Conservation (phyloP, 2,888 invertebrate genomes). For the Lasioglossum villosulum region DNA sequence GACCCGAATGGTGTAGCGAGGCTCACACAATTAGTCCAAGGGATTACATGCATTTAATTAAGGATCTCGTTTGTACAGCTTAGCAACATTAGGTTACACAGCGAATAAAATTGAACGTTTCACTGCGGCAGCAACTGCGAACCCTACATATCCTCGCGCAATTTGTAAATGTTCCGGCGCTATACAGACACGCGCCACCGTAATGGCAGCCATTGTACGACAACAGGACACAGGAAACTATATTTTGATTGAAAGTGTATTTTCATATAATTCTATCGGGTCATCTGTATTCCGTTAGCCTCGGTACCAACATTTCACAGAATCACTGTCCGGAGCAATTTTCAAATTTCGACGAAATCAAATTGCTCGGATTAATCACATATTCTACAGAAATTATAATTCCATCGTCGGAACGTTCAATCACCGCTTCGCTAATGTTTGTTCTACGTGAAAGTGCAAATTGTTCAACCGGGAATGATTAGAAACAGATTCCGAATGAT, state of each 20-base stretch:
- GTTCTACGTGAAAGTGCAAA: not conserved
- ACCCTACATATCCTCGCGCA: slow-evolving; percentile 30
- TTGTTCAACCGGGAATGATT: not conserved
- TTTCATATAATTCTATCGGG: slow-evolving; percentile 10
- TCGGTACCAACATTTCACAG: not conserved
- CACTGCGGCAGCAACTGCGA: slow-evolving; percentile 24
- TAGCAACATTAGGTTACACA: not conserved
- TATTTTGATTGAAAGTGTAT: slow-evolving; percentile 56
- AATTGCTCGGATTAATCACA: not conserved
- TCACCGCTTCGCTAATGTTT: not conserved
- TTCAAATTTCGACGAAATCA: not conserved
- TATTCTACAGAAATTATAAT: not conserved
- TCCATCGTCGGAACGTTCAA: not conserved
- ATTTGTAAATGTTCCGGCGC: slow-evolving; percentile 48
- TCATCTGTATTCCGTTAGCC: not conserved
- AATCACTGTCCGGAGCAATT: slow-evolving; percentile 5
- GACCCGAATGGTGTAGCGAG: not conserved
- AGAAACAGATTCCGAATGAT: not conserved
- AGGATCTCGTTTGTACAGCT: not conserved
- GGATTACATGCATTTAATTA: slow-evolving; percentile 37
- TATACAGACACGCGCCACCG: slow-evolving; percentile 14
- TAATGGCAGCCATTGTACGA: slow-evolving; percentile 28
- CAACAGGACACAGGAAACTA: not conserved
- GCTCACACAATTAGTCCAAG: not conserved
- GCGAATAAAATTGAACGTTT: slow-evolving; percentile 41